Conservation (phyloP, 2,888 invertebrate genomes). For the Biston stratarius region DNA sequence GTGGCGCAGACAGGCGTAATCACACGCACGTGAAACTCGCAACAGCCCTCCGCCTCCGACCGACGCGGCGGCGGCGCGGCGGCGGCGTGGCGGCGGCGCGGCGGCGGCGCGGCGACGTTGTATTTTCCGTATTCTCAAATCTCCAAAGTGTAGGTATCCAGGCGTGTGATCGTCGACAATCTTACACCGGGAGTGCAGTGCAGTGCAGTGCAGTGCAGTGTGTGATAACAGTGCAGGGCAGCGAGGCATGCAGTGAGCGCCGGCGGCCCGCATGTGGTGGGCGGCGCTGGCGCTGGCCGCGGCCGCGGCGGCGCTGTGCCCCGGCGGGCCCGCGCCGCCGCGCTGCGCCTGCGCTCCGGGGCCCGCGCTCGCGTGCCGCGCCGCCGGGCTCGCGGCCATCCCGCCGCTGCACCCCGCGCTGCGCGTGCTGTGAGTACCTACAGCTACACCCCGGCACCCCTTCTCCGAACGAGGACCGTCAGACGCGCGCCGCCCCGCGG, state of each 20-base stretch:
- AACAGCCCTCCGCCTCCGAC: no score
- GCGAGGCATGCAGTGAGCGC: constrained; percentile 22
- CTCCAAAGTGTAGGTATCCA: no score
- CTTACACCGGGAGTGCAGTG: no score
- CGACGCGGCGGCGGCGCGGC: no score
- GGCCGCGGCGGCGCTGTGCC: constrained; percentile 47
- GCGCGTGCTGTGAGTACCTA: constrained; percentile 62
- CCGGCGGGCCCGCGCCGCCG: constrained; percentile 37
- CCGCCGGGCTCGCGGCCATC: constrained; percentile 47
- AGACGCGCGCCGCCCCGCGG: not conserved
- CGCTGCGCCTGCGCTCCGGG: constrained; percentile 62
- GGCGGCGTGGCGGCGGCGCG: no score
- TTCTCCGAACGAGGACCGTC: not conserved
- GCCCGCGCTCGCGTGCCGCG: constrained; percentile 63
- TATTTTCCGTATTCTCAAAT: no score
- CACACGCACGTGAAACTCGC: no score
- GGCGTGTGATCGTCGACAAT: no score
- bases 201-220: not conserved
- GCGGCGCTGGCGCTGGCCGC: constrained; percentile 46
- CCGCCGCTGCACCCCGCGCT: constrained; percentile 65
- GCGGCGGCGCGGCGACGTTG: no score
- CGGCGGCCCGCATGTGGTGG: constrained; percentile 49
- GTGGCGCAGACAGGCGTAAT: no score
- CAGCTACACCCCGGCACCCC: not conserved
- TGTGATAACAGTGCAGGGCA: not conserved